These are phyloP conservation scores for Gymnocypris eckloni DNA, from an alignment of 2,797 vertebrate species.

Conservation along the genomic window DNA sequence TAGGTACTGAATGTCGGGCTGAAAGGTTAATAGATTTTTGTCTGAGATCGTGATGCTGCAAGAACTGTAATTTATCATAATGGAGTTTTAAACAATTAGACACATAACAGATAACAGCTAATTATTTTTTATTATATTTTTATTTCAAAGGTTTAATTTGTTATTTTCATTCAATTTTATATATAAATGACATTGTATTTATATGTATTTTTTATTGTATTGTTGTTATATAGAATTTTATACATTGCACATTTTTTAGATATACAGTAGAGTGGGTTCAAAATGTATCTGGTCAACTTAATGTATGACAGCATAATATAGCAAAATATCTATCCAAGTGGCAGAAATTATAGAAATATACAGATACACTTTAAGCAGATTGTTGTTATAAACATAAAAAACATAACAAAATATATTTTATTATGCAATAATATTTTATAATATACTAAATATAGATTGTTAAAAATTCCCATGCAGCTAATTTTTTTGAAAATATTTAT, in stretches of 20 bases:
- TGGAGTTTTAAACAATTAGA: background rate
- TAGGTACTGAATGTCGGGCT: background rate
- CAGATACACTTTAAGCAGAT: background rate
- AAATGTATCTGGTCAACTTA: too few relatives aligned
- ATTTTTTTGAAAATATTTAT: background rate
- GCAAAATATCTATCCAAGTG: background rate
- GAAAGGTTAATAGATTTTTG: conserved; percentile 20
- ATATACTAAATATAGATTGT: background rate
- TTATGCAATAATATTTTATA: background rate
- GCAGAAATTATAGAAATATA: background rate
- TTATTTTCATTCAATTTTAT: background rate
- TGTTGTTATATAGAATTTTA: background rate
- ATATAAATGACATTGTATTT: background rate
- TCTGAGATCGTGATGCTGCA: background rate
- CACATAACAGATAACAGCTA: background rate
- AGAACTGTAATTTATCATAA: background rate
- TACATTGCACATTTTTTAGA: background rate
- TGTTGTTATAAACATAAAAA: background rate
- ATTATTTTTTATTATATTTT: background rate
- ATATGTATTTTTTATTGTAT: background rate
- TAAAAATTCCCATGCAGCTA: too few relatives aligned
- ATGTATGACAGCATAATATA: background rate
- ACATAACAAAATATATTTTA: background rate
- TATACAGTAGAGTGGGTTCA: background rate
- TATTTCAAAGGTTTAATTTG: background rate